phyloP scores from a whole-genome alignment of 1,140 invertebrate species.

The Orius insidiosus region DNA sequence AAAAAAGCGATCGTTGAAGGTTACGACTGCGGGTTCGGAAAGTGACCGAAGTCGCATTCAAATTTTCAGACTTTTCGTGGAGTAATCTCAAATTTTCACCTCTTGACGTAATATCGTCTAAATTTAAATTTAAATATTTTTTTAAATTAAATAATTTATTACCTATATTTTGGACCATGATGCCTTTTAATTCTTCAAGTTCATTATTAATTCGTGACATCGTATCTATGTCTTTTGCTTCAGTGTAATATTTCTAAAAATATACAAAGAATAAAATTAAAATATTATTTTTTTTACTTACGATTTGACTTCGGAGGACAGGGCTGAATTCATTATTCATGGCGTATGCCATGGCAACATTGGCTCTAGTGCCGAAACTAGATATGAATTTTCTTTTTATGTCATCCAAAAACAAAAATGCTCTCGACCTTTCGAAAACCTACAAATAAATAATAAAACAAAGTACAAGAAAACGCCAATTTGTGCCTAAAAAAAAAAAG shows the following conservation, averaged over 20 bases:
- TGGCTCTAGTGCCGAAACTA: conserved; percentile 61
- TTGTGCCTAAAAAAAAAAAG: too few species aligned
- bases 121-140: conserved; percentile 25
- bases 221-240: conserved; percentile 65
- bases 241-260: conserved; percentile 61
- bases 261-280: background rate
- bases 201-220: conserved; percentile 76
- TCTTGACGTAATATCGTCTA: conserved; percentile 65
- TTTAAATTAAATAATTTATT: conserved; percentile 21
- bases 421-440: conserved; percentile 83
- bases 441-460: conserved; percentile 28
- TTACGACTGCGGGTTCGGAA: conserved; percentile 74
- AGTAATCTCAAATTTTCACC: conserved; percentile 78
- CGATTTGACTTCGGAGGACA: conserved; percentile 75
- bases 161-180: conserved; percentile 94
- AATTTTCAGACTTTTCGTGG: conserved; percentile 79
- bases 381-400: conserved; percentile 72
- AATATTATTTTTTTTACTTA: conserved; percentile 22
- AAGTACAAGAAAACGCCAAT: too few species aligned
- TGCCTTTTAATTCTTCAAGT: conserved; percentile 85
- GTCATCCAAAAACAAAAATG: conserved; percentile 78
- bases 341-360: conserved; percentile 74
- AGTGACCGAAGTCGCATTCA: conserved; percentile 64
- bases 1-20: conserved; percentile 71
- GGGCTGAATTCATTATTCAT: conserved; percentile 87